A percentile compares a stretch with the other conserved stretches of the same genome.
Conservation (phyloP, 2,113 vertebrate genomes). For the Calonectris borealis region DNA sequence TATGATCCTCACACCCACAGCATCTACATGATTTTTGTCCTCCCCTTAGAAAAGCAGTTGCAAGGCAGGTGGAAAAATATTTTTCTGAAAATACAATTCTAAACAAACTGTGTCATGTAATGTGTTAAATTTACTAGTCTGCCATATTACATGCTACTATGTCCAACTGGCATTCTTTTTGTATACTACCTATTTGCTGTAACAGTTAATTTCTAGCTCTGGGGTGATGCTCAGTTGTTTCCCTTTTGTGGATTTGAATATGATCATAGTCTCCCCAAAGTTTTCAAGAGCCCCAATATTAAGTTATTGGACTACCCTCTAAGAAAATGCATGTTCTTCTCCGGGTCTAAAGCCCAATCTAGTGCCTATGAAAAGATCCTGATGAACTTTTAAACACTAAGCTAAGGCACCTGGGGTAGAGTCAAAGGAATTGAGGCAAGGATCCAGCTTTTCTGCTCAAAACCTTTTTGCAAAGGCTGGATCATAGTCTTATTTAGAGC, state of each 20-base stretch:
- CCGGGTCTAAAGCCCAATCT: neutral
- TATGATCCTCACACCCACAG: neutral
- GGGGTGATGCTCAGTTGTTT: neutral
- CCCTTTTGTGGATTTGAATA: neutral
- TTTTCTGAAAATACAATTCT: neutral
- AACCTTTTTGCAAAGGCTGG: neutral
- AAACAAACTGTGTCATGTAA: neutral
- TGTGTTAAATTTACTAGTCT: neutral
- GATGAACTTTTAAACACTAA: neutral
- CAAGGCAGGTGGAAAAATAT: neutral
- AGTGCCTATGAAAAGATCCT: neutral
- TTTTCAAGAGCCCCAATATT: neutral
- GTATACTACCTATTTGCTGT: neutral
- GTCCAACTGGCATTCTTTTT: neutral
- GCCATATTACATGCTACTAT: neutral
- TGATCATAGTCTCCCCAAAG: neutral
- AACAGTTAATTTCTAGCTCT: neutral
- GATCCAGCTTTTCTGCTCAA: neutral
- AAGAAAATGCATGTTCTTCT: neutral
- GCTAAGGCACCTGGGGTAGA: neutral
- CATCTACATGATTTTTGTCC: neutral
- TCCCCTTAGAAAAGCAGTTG: neutral
- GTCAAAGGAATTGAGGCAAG: neutral
- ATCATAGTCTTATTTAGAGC: neutral
- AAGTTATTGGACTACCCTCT: neutral